phyloP scores from a whole-genome alignment of 1,140 invertebrate genomes.

The Brachionus rubens region DNA sequence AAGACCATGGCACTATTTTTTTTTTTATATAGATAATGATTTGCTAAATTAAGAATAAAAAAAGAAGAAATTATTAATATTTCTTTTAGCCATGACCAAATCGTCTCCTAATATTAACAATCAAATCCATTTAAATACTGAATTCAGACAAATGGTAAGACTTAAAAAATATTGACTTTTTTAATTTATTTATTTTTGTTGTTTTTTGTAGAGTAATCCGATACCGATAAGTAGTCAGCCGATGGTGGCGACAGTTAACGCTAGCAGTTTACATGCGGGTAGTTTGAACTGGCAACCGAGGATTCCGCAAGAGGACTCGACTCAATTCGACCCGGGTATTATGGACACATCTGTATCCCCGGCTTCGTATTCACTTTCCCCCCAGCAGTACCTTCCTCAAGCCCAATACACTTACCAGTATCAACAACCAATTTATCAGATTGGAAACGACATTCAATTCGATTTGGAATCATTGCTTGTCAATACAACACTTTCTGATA shows the following conservation, averaged over 20 bases:
- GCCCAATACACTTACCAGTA: background rate
- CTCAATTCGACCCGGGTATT: constrained; percentile 20
- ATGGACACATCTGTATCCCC: constrained; percentile 10
- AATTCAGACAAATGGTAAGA: constrained; percentile 44
- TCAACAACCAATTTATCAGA: background rate
- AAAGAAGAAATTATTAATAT: constrained; percentile 11
- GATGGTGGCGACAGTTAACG: background rate
- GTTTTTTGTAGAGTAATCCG: constrained; percentile 19
- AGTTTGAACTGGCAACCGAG: background rate
- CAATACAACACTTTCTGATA: constrained; percentile 23
- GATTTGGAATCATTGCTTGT: constrained; percentile 21
- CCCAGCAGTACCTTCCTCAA: background rate
- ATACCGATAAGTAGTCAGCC: constrained; percentile 17
- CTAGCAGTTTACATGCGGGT: background rate
- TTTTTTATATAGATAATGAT: too few species aligned
- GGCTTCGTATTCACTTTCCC: constrained; percentile 30
- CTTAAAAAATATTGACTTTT: background rate
- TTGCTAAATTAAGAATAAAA: constrained; percentile 21
- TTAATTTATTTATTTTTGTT: background rate
- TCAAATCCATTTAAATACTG: constrained; percentile 36
- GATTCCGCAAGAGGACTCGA: background rate
- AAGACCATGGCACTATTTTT: constrained; percentile 20
- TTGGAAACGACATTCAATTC: background rate
- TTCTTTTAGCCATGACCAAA: constrained; percentile 39
- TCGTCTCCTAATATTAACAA: constrained; percentile 34